Evolutionary conservation across 2,797 vertebrate genomes (phyloP).

Genomic region (Nyctibius grandis): DNA sequence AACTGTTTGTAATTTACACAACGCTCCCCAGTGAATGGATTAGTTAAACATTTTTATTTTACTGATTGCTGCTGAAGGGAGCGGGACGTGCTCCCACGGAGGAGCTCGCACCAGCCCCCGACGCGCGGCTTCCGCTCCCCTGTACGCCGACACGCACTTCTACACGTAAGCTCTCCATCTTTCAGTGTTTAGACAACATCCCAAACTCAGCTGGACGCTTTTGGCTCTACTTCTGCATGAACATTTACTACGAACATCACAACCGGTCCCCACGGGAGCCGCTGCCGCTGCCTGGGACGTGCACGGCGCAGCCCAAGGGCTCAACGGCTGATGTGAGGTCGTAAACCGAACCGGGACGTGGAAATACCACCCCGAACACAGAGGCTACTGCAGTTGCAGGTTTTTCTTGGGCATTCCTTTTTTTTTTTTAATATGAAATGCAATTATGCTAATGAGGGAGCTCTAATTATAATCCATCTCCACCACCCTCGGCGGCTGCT

Average conservation of each 20-base stretch:
- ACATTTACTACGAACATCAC: neutral
- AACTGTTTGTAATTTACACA: constrained; percentile 38
- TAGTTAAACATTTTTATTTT: constrained; percentile 61
- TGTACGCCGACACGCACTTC: neutral
- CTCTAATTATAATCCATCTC: constrained; percentile 27
- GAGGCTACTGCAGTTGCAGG: neutral
- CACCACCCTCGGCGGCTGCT: neutral
- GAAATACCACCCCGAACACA: neutral
- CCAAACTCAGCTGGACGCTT: neutral
- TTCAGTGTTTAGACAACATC: neutral
- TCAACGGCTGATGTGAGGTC: rapidly evolving
- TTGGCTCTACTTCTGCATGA: neutral
- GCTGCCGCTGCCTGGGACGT: neutral
- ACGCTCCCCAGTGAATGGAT: constrained; percentile 48
- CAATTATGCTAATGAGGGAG: constrained; percentile 12
- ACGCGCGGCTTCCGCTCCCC: neutral
- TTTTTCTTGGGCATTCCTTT: neutral
- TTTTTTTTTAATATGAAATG: neutral
- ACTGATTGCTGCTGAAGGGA: neutral
- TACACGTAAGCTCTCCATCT: neutral
- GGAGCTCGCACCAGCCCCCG: neutral
- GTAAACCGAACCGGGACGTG: rapidly evolving
- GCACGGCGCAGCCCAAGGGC: neutral
- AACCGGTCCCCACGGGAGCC: rapidly evolving
- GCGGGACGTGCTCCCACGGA: neutral